A percentile compares a stretch with the other conserved stretches of the same genome.
These are phyloP conservation scores for Romanogobio albipinnatus DNA, from an alignment of 2,113 vertebrate genomes.

Conservation along the genomic window DNA sequence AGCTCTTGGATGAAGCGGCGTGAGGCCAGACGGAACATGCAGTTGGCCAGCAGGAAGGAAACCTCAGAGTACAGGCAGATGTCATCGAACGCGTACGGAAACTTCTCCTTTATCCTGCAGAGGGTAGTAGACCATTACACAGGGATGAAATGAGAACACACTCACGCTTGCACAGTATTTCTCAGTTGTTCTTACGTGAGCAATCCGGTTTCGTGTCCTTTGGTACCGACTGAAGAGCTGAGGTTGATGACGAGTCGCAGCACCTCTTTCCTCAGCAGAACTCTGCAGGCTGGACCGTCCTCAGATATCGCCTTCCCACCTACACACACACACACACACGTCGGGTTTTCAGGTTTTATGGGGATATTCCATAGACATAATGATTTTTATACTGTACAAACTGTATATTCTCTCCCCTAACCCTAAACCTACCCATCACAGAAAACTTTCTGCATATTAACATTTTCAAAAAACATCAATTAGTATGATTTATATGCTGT, in stretches of 20 bases:
- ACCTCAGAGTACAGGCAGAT: conserved; percentile 90
- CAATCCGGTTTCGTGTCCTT: conserved; percentile 86
- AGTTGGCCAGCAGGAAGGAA: conserved; percentile 82
- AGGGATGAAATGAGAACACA: background rate
- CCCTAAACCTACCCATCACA: too few relatives aligned
- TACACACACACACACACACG: conserved; percentile 44
- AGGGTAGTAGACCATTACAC: conserved; percentile 20
- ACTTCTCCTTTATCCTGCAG: conserved; percentile 87
- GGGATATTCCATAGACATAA: background rate
- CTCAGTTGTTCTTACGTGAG: conserved; percentile 79
- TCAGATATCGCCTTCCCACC: conserved; percentile 85
- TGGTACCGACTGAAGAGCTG: conserved; percentile 87
- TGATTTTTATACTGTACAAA: too few relatives aligned
- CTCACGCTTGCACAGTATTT: background rate
- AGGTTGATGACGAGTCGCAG: conserved; percentile 85
- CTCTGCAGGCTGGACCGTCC: conserved; percentile 83
- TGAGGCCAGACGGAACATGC: conserved; percentile 83
- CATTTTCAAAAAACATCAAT: too few relatives aligned
- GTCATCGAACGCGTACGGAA: conserved; percentile 86
- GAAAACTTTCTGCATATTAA: too few relatives aligned
- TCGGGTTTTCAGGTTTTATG: background rate
- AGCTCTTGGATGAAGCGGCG: conserved; percentile 88
- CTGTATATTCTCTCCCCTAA: too few relatives aligned
- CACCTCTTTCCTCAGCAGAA: conserved; percentile 85
- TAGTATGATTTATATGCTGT: too few relatives aligned